phyloP scores from a whole-genome alignment of 2,888 invertebrate genomes.

The Lottia scabra region DNA sequence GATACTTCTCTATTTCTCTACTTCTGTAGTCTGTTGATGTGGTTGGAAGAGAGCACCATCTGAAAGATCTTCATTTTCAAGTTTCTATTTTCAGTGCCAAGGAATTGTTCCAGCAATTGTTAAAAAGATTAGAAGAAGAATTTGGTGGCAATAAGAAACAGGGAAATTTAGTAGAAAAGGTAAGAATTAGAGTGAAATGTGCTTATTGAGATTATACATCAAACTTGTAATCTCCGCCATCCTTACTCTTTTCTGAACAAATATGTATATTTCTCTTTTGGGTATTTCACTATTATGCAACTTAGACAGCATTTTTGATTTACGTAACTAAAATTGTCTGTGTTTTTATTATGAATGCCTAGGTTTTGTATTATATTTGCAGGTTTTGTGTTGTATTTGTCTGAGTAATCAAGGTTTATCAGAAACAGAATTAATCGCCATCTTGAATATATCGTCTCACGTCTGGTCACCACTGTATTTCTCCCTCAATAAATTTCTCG shows the following conservation, averaged over 20 bases:
- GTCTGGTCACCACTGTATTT: slow-evolving; percentile 61
- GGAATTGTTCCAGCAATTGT: neutral
- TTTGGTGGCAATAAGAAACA: neutral
- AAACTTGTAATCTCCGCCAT: too few relatives aligned
- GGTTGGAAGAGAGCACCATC: too few relatives aligned
- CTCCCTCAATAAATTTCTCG: slow-evolving; percentile 49
- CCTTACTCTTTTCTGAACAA: too few relatives aligned
- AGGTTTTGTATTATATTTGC: neutral
- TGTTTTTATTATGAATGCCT: too few relatives aligned
- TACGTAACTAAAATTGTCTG: too few relatives aligned
- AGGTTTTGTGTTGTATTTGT: neutral
- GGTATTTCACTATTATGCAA: too few relatives aligned
- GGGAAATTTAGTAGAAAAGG: neutral
- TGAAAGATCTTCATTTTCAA: too few relatives aligned
- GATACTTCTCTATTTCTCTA: too few relatives aligned
- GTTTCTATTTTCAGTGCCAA: neutral
- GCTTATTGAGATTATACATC: too few relatives aligned
- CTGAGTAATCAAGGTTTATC: slow-evolving; percentile 42
- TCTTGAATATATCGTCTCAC: slow-evolving; percentile 49
- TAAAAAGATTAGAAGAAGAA: neutral
- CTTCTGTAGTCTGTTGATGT: too few relatives aligned
- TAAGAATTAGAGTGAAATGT: neutral
- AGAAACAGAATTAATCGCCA: slow-evolving; percentile 50
- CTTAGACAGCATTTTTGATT: too few relatives aligned
- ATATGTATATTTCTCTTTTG: too few relatives aligned